Evolutionary conservation across 2,888 invertebrate genomes (phyloP).

Genomic region (Ophraella communa): DNA sequence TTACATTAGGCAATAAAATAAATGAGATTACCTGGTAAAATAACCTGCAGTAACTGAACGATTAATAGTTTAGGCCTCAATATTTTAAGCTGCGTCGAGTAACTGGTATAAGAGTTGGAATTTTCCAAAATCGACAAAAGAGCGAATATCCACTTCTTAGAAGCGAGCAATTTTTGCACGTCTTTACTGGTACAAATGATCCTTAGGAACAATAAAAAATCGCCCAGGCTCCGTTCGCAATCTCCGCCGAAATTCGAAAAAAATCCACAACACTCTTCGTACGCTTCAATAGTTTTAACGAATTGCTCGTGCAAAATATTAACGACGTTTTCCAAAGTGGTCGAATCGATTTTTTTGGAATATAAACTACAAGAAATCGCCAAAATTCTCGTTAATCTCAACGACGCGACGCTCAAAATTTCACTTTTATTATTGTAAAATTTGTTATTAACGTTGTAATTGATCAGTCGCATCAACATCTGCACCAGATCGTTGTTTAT

Average conservation of each 20-base stretch:
- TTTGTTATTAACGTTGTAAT: slow-evolving; percentile 32
- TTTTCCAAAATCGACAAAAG: slow-evolving; percentile 59
- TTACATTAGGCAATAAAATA: neutral
- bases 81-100: slow-evolving; percentile 55
- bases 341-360: slow-evolving; percentile 60
- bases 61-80: slow-evolving; percentile 64
- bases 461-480: slow-evolving; percentile 56
- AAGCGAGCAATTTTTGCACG: slow-evolving; percentile 61
- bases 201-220: slow-evolving; percentile 65
- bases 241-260: slow-evolving; percentile 37
- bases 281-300: slow-evolving; percentile 45
- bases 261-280: slow-evolving; percentile 39
- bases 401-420: slow-evolving; percentile 60
- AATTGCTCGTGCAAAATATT: slow-evolving; percentile 63
- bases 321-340: slow-evolving; percentile 62
- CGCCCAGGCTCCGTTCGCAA: slow-evolving; percentile 61
- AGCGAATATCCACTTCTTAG: slow-evolving; percentile 62
- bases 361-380: slow-evolving; percentile 64
- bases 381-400: slow-evolving; percentile 64
- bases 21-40: slow-evolving; percentile 56
- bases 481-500: slow-evolving; percentile 64
- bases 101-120: slow-evolving; percentile 43
- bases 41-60: slow-evolving; percentile 62
- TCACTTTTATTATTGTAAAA: slow-evolving; percentile 50
- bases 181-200: slow-evolving; percentile 61